phyloP scores from a whole-genome alignment of 64 coral and sea anemone genomes.

The Trachythela sp. region DNA sequence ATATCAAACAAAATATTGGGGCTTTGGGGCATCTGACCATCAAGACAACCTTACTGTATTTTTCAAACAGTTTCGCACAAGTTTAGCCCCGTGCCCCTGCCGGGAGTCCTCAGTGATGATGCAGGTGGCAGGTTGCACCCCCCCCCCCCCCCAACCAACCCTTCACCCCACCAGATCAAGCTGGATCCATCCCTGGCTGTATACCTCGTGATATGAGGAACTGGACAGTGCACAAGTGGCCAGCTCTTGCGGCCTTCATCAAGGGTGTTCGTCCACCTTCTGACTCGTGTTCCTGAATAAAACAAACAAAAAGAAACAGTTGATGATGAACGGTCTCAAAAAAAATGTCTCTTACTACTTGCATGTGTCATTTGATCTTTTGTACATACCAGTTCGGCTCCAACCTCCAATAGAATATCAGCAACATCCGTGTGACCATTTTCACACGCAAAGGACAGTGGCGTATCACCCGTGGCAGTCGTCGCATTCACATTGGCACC shows the following conservation, averaged over 20 bases:
- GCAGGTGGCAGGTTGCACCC: too few species aligned
- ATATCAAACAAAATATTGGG: too few species aligned
- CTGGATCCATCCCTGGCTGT: background rate
- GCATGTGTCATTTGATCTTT: background rate
- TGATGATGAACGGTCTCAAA: too few species aligned
- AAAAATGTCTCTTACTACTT: too few species aligned
- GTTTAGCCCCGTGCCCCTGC: too few species aligned
- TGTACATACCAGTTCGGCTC: constrained; percentile 71
- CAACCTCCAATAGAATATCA: constrained; percentile 75
- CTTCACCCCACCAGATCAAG: too few species aligned
- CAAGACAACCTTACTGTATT: too few species aligned
- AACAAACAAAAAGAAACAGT: background rate
- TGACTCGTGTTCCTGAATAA: constrained; percentile 83
- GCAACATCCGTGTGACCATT: constrained; percentile 99
- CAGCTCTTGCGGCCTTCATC: constrained; percentile 98
- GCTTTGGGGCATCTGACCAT: too few species aligned
- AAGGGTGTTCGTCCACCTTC: constrained; percentile 96
- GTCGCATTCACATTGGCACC: constrained; percentile 92
- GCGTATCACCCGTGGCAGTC: constrained; percentile 91
- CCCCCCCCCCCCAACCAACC: too few species aligned
- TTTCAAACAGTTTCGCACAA: background rate
- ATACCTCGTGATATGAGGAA: constrained; percentile 96
- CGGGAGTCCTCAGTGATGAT: too few species aligned
- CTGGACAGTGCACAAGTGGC: constrained; percentile 96
- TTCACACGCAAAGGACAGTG: constrained; percentile 95